phyloP scores from a whole-genome alignment of 2,113 vertebrate species.

The Indicator maculatus region DNA sequence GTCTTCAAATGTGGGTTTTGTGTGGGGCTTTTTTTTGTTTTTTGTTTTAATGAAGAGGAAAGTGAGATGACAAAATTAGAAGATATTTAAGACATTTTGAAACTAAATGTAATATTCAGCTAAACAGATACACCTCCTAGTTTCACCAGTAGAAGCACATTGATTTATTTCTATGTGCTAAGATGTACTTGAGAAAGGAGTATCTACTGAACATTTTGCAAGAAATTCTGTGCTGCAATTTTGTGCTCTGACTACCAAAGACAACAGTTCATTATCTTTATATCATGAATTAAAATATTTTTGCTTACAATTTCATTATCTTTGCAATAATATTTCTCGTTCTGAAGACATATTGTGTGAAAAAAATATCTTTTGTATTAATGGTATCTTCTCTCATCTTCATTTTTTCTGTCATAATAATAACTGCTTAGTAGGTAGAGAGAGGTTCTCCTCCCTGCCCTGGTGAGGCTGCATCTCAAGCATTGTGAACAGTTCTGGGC shows the following conservation, averaged over 20 bases:
- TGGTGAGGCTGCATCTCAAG: too few species aligned
- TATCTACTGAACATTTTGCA: background rate
- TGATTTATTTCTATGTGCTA: background rate
- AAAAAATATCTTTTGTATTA: background rate
- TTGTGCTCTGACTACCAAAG: background rate
- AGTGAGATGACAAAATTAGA: background rate
- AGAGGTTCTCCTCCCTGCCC: too few species aligned
- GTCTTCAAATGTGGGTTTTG: background rate
- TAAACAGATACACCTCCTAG: background rate
- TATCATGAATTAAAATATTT: background rate
- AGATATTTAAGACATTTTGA: background rate
- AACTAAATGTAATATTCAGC: background rate
- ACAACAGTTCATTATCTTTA: background rate
- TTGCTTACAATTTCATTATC: background rate
- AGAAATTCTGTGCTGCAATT: background rate
- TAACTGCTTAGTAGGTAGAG: background rate
- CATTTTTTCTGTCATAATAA: background rate
- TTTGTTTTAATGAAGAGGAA: background rate
- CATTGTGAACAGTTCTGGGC: too few species aligned
- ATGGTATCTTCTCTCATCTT: background rate
- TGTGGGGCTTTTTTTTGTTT: too few species aligned
- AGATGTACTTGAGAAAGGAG: background rate
- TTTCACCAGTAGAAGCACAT: background rate
- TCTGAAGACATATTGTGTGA: background rate
- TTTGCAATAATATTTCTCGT: background rate